Percentiles rank a stretch among this genome's conserved stretches.
Evolutionary conservation across 1,140 invertebrate genomes (phyloP).

Genomic region (Diorhabda sublineata): DNA sequence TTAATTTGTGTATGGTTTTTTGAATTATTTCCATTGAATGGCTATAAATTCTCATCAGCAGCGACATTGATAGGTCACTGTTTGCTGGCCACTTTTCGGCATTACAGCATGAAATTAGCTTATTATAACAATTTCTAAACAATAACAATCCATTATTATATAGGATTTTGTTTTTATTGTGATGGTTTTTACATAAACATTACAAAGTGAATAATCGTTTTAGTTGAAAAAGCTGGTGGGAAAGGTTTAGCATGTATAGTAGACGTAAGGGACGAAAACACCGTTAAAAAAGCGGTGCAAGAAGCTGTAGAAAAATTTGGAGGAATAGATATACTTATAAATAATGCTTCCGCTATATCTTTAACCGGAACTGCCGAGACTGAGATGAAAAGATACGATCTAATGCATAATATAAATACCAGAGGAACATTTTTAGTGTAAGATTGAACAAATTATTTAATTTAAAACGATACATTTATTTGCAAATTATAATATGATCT

Average conservation of each 20-base stretch:
- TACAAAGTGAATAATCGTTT: conserved; percentile 31
- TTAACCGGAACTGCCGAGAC: conserved; percentile 82
- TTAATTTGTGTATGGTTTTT: no score
- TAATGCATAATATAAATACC: conserved; percentile 90
- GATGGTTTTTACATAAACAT: no score
- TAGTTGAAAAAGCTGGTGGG: conserved; percentile 88
- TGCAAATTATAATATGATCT: no score
- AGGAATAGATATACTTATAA: conserved; percentile 91
- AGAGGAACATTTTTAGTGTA: conserved; percentile 90
- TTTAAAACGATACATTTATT: neutral
- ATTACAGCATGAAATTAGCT: no score
- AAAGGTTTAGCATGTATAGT: conserved; percentile 89
- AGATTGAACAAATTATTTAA: conserved; percentile 33
- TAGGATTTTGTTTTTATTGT: no score
- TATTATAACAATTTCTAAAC: no score
- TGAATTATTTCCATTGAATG: no score
- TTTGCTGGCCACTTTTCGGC: no score
- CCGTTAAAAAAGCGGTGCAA: conserved; percentile 81
- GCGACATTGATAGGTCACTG: no score
- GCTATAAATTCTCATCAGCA: no score
- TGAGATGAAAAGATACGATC: conserved; percentile 93
- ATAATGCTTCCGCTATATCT: conserved; percentile 96
- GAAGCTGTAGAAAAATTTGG: conserved; percentile 88
- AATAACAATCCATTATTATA: no score
- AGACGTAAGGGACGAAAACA: conserved; percentile 85